Conservation (phyloP, 2,113 vertebrate genomes). For the Antechinus flavipes region DNA sequence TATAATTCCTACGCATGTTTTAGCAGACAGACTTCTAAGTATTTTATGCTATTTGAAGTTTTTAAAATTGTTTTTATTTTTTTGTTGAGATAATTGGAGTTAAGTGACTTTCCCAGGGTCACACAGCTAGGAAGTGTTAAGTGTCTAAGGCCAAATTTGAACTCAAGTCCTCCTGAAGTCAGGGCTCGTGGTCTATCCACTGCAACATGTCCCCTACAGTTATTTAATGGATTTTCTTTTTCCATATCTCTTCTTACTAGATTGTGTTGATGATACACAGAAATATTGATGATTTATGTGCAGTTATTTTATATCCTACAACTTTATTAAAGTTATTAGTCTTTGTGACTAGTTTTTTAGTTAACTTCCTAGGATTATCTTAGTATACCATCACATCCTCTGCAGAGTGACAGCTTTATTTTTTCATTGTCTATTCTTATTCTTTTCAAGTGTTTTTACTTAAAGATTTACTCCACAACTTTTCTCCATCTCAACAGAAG, state of each 20-base stretch:
- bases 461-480: slow-evolving; percentile 39
- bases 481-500: slow-evolving; percentile 5
- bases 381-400: not conserved
- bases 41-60: not conserved
- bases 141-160: too few relatives aligned
- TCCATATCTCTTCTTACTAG: not conserved
- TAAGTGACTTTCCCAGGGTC: too few relatives aligned
- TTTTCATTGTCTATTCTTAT: not conserved
- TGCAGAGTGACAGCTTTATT: not conserved
- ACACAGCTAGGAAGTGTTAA: too few relatives aligned
- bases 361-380: not conserved
- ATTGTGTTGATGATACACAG: not conserved
- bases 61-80: too few relatives aligned
- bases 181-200: too few relatives aligned
- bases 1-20: not conserved
- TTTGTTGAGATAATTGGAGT: too few relatives aligned
- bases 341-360: not conserved
- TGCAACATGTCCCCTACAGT: not conserved
- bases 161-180: too few relatives aligned
- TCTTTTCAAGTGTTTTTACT: not conserved
- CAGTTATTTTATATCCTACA: not conserved
- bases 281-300: not conserved
- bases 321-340: not conserved
- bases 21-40: not conserved
- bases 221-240: not conserved